Base-by-base conservation (phyloP, 2,113 vertebrate species). In the Ailuropoda melanoleuca region DNA sequence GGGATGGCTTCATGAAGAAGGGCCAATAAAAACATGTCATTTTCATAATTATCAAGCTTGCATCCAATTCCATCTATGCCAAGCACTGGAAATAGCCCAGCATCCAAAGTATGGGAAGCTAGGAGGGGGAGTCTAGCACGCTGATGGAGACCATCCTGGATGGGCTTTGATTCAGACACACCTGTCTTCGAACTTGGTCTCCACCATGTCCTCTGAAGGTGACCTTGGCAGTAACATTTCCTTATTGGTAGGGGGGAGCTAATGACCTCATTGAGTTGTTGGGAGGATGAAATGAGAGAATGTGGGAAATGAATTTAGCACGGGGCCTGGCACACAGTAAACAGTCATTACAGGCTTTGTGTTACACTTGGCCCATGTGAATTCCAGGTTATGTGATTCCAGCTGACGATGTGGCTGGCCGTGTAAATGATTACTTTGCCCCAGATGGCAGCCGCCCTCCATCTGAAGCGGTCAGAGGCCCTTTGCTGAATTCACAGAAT, bases 301-400 rank as follows among this genome's bases (percentile, higher is more conserved):
- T 18, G 37, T 2, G 34, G 43, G 56, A 26, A 17, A n/a, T 29
- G 87, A 37, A n/a, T n/a, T 62, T 1, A 21, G 29, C 72, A 31
- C 1, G 31, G 23, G n/a, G 46, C 24, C 48, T 1, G 19, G 53
- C 23, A 24, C 48, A 53, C 6, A 19, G 26, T 2, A 19, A 80
- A 50, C 17, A 1, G 3, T 55, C 39, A 3, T 14, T 3, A 10
- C 19, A n/a, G n/a, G 3, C 39, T 88, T 48, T n/a, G 39, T 43
- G 80, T 56, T 11, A 11, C 24, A 1, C 62, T 58, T 19, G 0
- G 0, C 17, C 50, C 12, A 1, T 1, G 1, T 46, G 56, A 24
- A 34, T 70, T 86, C 81, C 21, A 34, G 78, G 31, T 66, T 55
- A n/a, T 11, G 9, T 17, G 83, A 15, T 0, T 37, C 50, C 0